These are phyloP conservation scores for Anguilla anguilla DNA, from an alignment of 2,797 vertebrate species.

Conservation along the genomic window DNA sequence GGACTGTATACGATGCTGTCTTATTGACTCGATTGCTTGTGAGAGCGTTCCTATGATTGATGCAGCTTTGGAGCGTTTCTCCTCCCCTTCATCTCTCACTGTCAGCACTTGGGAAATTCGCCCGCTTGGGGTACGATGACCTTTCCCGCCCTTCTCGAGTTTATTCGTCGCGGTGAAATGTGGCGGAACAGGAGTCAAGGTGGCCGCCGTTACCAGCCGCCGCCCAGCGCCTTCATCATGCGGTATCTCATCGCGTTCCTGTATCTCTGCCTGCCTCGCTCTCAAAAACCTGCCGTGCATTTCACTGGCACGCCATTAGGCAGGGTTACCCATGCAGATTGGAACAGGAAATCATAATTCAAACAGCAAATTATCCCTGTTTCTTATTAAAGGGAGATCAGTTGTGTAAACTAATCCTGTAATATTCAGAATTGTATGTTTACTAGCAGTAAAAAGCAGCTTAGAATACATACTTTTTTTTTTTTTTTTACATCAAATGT, in stretches of 20 bases:
- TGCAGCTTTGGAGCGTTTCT: conserved; percentile 9
- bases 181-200: not conserved
- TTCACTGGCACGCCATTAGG: not conserved
- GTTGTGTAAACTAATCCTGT: no score
- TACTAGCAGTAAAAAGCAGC: not conserved
- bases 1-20: not conserved
- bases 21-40: conserved; percentile 19
- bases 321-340: not conserved
- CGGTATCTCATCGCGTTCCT: no score
- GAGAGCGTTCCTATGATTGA: conserved; percentile 28
- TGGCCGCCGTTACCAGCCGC: not conserved
- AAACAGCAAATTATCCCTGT: not conserved
- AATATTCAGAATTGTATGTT: not conserved
- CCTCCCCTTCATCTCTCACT: not conserved
- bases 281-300: not conserved
- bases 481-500: not conserved
- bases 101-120: conserved; percentile 3
- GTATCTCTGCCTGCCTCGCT: not conserved
- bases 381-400: no score
- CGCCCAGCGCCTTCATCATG: not conserved
- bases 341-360: not conserved
- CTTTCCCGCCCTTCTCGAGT: not conserved
- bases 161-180: not conserved
- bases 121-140: conserved; percentile 16
- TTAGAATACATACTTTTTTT: not conserved